Percentiles rank a stretch among this genome's conserved stretches.
These are phyloP conservation scores for Drosophila bocki DNA, from an alignment of 1,140 invertebrate genomes.

Conservation along the genomic window DNA sequence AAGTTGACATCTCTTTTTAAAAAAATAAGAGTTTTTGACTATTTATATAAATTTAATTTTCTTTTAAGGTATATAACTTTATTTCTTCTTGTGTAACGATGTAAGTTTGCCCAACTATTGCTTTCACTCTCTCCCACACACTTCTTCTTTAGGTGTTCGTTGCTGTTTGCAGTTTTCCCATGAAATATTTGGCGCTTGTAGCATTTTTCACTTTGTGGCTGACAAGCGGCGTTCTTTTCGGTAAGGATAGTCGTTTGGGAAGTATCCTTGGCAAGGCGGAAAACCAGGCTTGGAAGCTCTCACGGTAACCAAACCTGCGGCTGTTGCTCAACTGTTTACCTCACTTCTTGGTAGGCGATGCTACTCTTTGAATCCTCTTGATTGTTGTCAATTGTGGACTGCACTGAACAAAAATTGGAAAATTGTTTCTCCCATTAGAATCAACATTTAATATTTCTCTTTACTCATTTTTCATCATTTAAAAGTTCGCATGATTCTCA, in stretches of 20 bases:
- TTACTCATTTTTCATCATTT: background rate
- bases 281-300: constrained; percentile 47
- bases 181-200: constrained; percentile 78
- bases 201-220: constrained; percentile 71
- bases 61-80: background rate
- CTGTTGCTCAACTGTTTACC: constrained; percentile 21
- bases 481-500: background rate
- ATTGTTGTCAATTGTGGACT: constrained; percentile 6
- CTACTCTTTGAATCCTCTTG: background rate
- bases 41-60: background rate
- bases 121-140: constrained; percentile 19
- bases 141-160: constrained; percentile 8
- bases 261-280: constrained; percentile 29
- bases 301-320: constrained; percentile 49
- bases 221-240: constrained; percentile 21
- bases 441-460: background rate
- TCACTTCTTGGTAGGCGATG: constrained; percentile 2
- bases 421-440: background rate
- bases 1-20: no score
- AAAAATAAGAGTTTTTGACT: no score
- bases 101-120: constrained; percentile 14
- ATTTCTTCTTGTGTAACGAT: constrained; percentile 3
- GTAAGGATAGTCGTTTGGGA: constrained; percentile 1
- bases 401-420: background rate
- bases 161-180: constrained; percentile 51